phyloP scores from a whole-genome alignment of 1,140 invertebrate genomes.

The Zaprionus davidi region DNA sequence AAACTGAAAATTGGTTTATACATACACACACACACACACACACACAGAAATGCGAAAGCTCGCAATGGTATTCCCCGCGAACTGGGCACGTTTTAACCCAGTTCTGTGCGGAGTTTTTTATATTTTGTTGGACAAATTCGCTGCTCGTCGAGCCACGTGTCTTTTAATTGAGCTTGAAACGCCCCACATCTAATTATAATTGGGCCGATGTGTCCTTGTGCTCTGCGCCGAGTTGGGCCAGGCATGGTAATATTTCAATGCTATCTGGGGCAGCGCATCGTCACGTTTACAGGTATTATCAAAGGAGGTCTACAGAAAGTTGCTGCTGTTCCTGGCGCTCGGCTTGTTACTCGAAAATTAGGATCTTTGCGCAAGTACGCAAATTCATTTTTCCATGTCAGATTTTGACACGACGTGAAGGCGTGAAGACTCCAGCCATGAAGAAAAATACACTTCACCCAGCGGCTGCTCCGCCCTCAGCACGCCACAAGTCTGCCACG shows the following conservation, averaged over 20 bases:
- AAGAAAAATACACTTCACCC: conserved; percentile 19
- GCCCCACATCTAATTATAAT: conserved; percentile 77
- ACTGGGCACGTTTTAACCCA: conserved; percentile 70
- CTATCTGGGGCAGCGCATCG: conserved; percentile 66
- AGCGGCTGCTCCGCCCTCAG: background rate
- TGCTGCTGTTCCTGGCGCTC: conserved; percentile 8
- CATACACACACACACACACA: background rate
- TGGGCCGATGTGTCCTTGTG: conserved; percentile 37
- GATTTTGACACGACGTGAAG: conserved; percentile 54
- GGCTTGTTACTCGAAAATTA: conserved; percentile 62
- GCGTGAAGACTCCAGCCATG: conserved; percentile 17
- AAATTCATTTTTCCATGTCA: conserved; percentile 73
- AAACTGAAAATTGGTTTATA: conserved; percentile 61
- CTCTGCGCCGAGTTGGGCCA: background rate
- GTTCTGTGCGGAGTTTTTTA: conserved; percentile 30
- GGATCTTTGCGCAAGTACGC: conserved; percentile 47
- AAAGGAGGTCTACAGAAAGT: conserved; percentile 24
- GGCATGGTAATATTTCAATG: conserved; percentile 64
- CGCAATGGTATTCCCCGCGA: background rate
- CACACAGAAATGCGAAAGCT: background rate
- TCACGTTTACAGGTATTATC: conserved; percentile 75
- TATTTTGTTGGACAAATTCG: conserved; percentile 18
- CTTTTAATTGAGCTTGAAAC: conserved; percentile 69
- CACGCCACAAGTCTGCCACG: conserved; percentile 16
- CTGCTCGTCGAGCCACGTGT: conserved; percentile 57